phyloP scores from a whole-genome alignment of 2,113 vertebrate genomes.

The Serilophus lunatus region DNA sequence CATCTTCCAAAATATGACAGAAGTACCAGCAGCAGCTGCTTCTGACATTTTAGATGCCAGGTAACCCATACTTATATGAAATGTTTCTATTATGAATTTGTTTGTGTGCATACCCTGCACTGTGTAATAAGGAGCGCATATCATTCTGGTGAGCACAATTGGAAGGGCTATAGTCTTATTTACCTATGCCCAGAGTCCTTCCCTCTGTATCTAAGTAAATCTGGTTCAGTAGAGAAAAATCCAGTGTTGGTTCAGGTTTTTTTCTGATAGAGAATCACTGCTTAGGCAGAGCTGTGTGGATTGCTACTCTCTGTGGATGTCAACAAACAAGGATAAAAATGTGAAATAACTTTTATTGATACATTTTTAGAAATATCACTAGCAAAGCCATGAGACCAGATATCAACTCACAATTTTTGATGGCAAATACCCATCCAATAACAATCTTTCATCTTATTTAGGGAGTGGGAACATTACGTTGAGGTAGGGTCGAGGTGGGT shows the following conservation, averaged over 20 bases:
- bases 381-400: background rate
- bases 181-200: background rate
- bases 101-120: background rate
- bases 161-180: background rate
- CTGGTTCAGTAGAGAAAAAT: background rate
- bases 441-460: background rate
- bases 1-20: background rate
- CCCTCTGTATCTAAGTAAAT: background rate
- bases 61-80: background rate
- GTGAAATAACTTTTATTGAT: background rate
- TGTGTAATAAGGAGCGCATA: rapidly evolving
- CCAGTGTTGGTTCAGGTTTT: rapidly evolving
- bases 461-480: rapidly evolving
- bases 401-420: background rate
- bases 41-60: background rate
- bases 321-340: background rate
- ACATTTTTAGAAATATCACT: background rate
- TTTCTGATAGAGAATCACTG: background rate
- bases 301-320: background rate
- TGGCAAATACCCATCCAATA: background rate
- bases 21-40: background rate
- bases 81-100: background rate
- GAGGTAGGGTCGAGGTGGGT: rapidly evolving
- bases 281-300: background rate
- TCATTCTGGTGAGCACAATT: rapidly evolving